Evolutionary conservation across 1,140 invertebrate genomes (phyloP).

Genomic region (Monochamus saltuarius): DNA sequence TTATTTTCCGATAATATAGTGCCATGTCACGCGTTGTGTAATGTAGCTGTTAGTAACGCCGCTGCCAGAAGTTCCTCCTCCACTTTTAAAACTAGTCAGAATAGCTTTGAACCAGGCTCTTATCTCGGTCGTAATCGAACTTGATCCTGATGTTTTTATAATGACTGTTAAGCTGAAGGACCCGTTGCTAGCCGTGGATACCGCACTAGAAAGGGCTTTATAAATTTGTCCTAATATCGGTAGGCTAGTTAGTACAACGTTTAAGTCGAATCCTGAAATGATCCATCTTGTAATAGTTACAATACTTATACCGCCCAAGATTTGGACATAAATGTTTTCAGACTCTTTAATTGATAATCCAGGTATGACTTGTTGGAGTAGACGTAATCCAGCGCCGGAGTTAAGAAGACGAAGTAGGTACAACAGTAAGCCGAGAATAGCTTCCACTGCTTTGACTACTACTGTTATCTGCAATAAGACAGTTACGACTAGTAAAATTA

Average conservation of each 20-base stretch:
- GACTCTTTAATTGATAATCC: neutral
- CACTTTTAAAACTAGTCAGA: neutral
- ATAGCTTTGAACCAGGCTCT: neutral
- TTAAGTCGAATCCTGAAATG: neutral
- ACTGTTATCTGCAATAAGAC: constrained; percentile 3
- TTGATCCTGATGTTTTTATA: neutral
- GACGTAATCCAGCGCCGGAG: neutral
- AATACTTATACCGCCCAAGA: neutral
- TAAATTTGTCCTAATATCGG: constrained; percentile 1
- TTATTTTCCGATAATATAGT: no score
- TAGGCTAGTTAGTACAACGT: neutral
- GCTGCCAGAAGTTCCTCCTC: no score
- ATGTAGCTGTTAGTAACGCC: no score
- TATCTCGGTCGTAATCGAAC: neutral
- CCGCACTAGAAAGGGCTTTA: neutral
- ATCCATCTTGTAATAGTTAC: neutral
- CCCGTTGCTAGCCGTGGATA: neutral
- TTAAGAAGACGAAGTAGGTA: neutral
- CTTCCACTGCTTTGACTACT: neutral
- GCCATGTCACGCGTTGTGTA: no score
- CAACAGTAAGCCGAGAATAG: constrained; percentile 9
- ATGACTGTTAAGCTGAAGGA: neutral
- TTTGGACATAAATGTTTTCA: neutral
- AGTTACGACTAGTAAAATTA: neutral
- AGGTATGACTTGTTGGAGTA: neutral